Conservation (phyloP, 2,797 vertebrate species). For the Acestrorhynchus altus region DNA sequence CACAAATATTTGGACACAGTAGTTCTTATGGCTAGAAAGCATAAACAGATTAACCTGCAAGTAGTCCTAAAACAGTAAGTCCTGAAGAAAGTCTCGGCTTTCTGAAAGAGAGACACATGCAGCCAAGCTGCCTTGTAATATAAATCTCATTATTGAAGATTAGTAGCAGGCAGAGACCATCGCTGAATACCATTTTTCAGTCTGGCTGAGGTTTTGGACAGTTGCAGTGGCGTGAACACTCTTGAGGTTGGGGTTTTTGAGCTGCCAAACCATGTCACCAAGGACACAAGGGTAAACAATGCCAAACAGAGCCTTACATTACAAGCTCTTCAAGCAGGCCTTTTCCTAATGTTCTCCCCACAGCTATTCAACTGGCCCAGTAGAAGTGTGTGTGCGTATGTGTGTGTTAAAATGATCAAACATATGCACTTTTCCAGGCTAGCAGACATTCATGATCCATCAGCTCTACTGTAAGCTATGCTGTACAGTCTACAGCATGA, state of each 20-base stretch:
- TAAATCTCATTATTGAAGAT: constrained; percentile 8
- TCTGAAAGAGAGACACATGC: neutral
- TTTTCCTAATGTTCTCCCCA: constrained; percentile 4
- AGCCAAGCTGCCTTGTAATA: neutral
- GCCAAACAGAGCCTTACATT: constrained; percentile 55
- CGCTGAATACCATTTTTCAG: constrained; percentile 9
- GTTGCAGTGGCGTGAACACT: constrained; percentile 37
- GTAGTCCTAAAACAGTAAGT: neutral
- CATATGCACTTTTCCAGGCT: neutral
- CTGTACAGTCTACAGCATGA: neutral
- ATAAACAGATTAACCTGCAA: neutral
- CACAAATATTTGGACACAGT: too few species aligned
- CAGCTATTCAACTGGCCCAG: neutral
- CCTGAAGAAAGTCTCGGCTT: neutral
- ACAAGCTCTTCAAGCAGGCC: constrained; percentile 18
- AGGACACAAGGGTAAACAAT: constrained; percentile 64
- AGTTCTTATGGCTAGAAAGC: too few species aligned
- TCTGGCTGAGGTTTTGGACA: constrained; percentile 40
- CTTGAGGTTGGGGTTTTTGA: constrained; percentile 18
- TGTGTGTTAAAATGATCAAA: neutral
- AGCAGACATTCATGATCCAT: neutral
- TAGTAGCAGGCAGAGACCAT: constrained; percentile 3
- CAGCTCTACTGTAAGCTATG: neutral
- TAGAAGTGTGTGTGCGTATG: neutral
- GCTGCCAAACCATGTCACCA: constrained; percentile 61